Evolutionary conservation across 2,113 vertebrate species (phyloP), one percentile per base, ranked within the genome.

Genomic region (Mohoua ochrocephala): DNA sequence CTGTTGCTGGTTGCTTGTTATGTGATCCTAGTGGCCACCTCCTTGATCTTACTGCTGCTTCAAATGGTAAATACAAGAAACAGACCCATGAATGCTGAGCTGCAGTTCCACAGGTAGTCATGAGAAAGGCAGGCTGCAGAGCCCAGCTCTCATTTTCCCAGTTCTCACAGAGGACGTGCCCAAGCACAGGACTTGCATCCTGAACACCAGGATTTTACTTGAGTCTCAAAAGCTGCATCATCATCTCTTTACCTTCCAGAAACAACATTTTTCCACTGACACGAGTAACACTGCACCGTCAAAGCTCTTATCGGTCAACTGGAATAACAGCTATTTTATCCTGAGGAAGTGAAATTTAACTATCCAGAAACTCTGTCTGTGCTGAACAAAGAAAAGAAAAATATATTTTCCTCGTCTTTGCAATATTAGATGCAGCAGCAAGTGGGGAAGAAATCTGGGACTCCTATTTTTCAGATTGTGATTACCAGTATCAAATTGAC

Each of bases 211-310:
- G n/a, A 47, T 82, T 94, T 73, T 18, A 27, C 31, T 6, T 9
- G 14, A 42, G 17, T 37, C 61, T 93, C 81, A 68, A 81, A 96
- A 84, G n/a, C n/a, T 59, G 24, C 15, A 68, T 73, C 53, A 61
- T n/a, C 21, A 49, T 73, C 27, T 74, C 56, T 54, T 68, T 76
- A 39, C 74, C 83, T 42, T 78, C 37, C 56, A 81, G 77, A 81
- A 83, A 67, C 26, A 65, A 30, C 21, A 10, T 23, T 60, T 91
- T 56, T 37, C 52, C 59, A 22, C 30, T 56, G 44, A 84, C 54
- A 80, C 21, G 60, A 76, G 53, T 76, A 80, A 89, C 8, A 7
- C 1, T 21, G 33, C 53, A 68, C 26, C 20, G n/a, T 19, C 37
- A 87, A 82, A 81, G 33, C 35, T 82, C 74, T 53, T 67, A 78